Base-by-base conservation (phyloP, 2,888 invertebrate genomes). In the Tryphoninae sp. region DNA sequence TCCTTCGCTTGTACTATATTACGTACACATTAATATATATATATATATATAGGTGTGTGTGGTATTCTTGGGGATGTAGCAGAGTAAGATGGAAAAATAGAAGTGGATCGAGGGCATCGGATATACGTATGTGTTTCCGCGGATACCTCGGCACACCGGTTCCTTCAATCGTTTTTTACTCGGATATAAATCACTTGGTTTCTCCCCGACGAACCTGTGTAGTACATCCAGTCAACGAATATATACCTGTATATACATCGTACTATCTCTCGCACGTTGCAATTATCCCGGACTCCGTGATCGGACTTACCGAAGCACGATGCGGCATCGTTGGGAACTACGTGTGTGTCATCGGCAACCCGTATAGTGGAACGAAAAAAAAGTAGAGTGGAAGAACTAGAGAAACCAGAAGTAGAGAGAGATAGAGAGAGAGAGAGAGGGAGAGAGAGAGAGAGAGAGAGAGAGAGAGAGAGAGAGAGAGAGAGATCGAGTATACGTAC, bases 221-320 rank as follows among this genome's bases (percentile, higher is more conserved):
- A 59, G 59, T 65, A 65, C 45, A 1, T 65, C 22, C 9, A 9
- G 19, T 55, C 19, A 1, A 55, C 16, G 16, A 7, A 16, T 19
- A 40, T 19, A 42, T 42, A 19, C 1, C 19, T 26, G 45, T 8
- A 16, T 64, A 8, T 19, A 6, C 49, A 64, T 59, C 22, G 64
- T 67, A 49, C 75, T 76, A 79, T 82, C 76, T 75, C 67, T 79
- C 53, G 79, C 68, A 79, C 76, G 62, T 78, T 84, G 83, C 83
- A 85, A 84, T 86, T 86, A 86, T 86, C 84, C 79, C 51, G 73
- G 78, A 76, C 80, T 83, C 61, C 84, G 85, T 85, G 86, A 85
- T 72, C 73, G 67, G 86, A 84, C 85, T 86, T 64, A 80, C 49
- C 69, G 68, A 78, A 81, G 58, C 51, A 55, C 80, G 53, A 65